Conservation (phyloP, 2,113 vertebrate species). For the Lophura nycthemera region DNA sequence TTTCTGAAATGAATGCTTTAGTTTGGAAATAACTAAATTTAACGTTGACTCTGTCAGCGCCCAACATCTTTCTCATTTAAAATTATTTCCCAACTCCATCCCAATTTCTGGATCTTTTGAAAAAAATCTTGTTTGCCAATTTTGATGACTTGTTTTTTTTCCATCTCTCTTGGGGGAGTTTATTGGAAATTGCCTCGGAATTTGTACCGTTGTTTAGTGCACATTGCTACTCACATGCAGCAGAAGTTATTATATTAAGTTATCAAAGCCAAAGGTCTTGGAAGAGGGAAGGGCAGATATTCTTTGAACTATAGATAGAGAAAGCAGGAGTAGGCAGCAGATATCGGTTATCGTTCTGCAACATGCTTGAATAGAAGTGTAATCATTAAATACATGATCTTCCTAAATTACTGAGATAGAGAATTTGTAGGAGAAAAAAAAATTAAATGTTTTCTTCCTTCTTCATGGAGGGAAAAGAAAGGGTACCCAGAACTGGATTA, state of each 20-base stretch:
- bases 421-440: neutral
- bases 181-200: neutral
- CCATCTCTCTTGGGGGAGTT: neutral
- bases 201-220: neutral
- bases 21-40: neutral
- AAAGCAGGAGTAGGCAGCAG: neutral
- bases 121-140: neutral
- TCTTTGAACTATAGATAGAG: neutral
- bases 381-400: neutral
- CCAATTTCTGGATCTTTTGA: neutral
- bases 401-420: neutral
- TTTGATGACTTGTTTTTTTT: neutral
- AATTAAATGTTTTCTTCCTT: neutral
- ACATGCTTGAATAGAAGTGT: neutral
- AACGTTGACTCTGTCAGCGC: neutral
- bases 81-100: neutral
- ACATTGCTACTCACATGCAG: neutral
- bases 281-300: slow-evolving; percentile 3
- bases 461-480: neutral
- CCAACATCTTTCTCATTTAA: neutral
- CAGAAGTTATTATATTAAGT: neutral
- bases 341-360: neutral
- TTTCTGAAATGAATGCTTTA: neutral
- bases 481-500: neutral
- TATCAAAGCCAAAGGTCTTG: slow-evolving; percentile 5